Base-by-base conservation (phyloP, 2,113 vertebrate genomes). In the Sinocyclocheilus rhinocerous region DNA sequence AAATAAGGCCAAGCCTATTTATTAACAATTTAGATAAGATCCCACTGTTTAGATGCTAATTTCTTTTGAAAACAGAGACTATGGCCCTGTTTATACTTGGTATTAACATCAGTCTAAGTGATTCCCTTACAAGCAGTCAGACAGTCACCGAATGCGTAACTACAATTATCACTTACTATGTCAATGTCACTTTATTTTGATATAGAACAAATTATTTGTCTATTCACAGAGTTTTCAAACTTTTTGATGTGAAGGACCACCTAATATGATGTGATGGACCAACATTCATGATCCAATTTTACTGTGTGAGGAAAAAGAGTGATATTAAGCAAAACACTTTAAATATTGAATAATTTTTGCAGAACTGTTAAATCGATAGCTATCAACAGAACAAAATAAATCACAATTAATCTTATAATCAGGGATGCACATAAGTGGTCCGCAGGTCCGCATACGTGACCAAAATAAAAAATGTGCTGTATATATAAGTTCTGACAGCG, bases 1-100 rank as follows among this genome's bases (percentile, higher is more conserved):
- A 45, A 69, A 42, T 29, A 36, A 72, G 50, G 67, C n/a, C 20
- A 1, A 33, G 52, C 42, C 84, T 83, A 73, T 92, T 5, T 88
- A 42, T 26, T 65, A 65, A 26, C 69, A 42, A 55, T 63, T 59
- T 4, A n/a, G 13, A 36, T 36, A 72, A 81, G 29, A 72, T 65
- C 55, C 5, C 63, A 42, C 22, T 13, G 69, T 59, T 63, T 83
- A 75, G 26, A 75, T 73, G 26, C 57, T n/a, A 26, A 67, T 77
- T 59, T 76, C 18, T 70, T 69, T n/a, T 63, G 50, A 79, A 86
- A 76, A 52, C 6, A 67, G 11, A 67, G 63, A 13, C 65, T 65
- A 70, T 85, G 26, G 88, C 13, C 26, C 15, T 18, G 65, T 69
- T 69, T 69, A 69, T 69, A 69, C 7, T 33, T 33, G 3, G 26